Evolutionary conservation across 1,140 invertebrate species (phyloP), one percentile per base, ranked within the genome.

Genomic region (Drosophila nebulosa): DNA sequence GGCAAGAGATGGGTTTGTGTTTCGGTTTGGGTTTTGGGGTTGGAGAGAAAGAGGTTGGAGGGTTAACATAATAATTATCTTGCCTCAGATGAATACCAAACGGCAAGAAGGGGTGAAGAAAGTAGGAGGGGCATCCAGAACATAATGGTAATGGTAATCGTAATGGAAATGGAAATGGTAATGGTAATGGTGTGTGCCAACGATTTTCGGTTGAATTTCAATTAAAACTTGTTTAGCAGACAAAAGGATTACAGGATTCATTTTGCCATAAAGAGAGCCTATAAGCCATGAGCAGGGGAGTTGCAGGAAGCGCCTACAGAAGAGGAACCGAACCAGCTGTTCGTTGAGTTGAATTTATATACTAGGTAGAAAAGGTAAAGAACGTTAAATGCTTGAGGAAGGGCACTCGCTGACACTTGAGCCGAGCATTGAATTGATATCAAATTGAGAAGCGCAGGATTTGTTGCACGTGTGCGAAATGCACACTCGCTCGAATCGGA

Each of bases 51-150:
- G 6, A 65, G 62, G 65, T 75, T 65, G 57, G 69, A 69, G 77
- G 74, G 80, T 83, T 88, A 88, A 83, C 84, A 88, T 76, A 76
- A 88, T 78, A 88, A 88, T 89, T 88, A 83, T 88, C 61, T 74
- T 62, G 53, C 57, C 64, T 56, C 42, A 63, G 60, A 63, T 79
- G 69, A 79, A 86, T 75, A 67, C 66, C 51, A 79, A 76, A 58
- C 74, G 53, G 22, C 9, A 30, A 46, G 35, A 26, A 55, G 39
- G 39, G 39, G 39, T 46, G 39, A 10, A 46, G 27, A 30, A 30
- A 21, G 16, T 9, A 18, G 39, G 18, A 18, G 39, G 39, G 39
- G 16, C 39, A 16, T 5, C 1, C 0, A 6, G 14, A 16, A 42
- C 39, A 46, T 16, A 39, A 30, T 32, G 24, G 24, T 4, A 24